A percentile compares a stretch with the other conserved stretches of the same genome.
phyloP scores from a whole-genome alignment of 2,797 vertebrate genomes.

The Prionace glauca region DNA sequence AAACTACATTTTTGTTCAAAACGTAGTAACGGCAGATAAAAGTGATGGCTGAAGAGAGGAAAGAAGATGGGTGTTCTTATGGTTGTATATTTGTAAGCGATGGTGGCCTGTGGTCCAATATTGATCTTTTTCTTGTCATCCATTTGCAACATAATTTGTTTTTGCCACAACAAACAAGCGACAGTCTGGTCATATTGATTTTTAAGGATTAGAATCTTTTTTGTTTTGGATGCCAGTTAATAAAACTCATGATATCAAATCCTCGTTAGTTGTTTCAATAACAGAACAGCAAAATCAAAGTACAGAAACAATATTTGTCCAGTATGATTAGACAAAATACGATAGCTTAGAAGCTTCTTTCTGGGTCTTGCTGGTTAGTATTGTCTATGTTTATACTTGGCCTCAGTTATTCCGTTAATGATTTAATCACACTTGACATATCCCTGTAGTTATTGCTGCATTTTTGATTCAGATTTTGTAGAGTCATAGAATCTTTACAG shows the following conservation, averaged over 20 bases:
- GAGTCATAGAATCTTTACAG: no score
- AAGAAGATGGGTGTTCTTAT: neutral
- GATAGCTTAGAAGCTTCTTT: neutral
- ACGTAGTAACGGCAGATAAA: neutral
- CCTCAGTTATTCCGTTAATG: neutral
- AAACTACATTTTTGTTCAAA: neutral
- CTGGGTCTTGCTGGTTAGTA: neutral
- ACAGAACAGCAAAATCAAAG: neutral
- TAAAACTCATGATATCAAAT: neutral
- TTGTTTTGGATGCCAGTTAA: neutral
- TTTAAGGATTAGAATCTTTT: neutral
- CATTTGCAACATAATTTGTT: neutral
- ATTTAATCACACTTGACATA: neutral
- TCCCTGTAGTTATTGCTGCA: neutral
- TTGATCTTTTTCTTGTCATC: neutral
- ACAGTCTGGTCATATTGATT: neutral
- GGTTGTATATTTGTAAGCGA: neutral
- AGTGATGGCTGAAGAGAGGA: neutral
- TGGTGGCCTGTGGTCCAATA: neutral
- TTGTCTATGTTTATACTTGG: neutral
- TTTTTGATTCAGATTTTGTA: neutral
- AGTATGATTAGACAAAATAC: neutral
- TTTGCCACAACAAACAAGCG: neutral
- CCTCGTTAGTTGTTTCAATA: neutral
- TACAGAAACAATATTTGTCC: neutral